Evolutionary conservation across 2,113 vertebrate genomes (phyloP), one percentile per base, ranked within the genome.

Genomic region (Macaca fascicularis): DNA sequence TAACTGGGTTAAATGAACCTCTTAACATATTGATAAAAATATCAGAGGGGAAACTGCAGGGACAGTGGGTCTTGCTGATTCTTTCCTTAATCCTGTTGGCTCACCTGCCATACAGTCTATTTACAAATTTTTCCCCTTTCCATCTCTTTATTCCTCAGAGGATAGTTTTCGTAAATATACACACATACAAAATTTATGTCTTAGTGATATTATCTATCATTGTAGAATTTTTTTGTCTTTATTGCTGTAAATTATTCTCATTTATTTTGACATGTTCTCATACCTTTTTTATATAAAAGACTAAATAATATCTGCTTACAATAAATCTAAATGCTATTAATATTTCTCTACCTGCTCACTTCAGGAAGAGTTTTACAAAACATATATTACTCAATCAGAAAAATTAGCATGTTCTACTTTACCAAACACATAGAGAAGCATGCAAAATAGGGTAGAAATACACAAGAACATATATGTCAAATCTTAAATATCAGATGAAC

Each of bases 261-360:
- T 45, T 79, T 93, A 90, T 85, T 94, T 59, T 89, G n/a, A 35
- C 79, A 89, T 30, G 27, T 23, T 61, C 8, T 87, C 52, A 64
- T 55, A 23, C 0, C 1, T 25, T 93, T 52, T 52, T 38, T 8
- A 23, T 35, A 0, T 67, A 27, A 38, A 94, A 81, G 16, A 4
- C 25, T 81, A 7, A 82, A 13, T 79, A 90, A 57, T 90, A 7
- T 82, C 45, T 72, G 74, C 19, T 72, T 78, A n/a, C 2, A 25
- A 74, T 17, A 95, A 67, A 78, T 74, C 17, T 92, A 72, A 94
- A 87, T 57, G 27, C 10, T 89, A 82, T 87, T 92, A 32, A 12
- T 89, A 81, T 79, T 93, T 84, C 88, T 64, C 22, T 72, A 25
- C 6, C 10, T 80, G 2, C 32, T 88, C 1, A 35, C 32, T 72